These are phyloP conservation scores for Gobiocypris rarus DNA, from an alignment of 2,113 vertebrate genomes.

Conservation along the genomic window DNA sequence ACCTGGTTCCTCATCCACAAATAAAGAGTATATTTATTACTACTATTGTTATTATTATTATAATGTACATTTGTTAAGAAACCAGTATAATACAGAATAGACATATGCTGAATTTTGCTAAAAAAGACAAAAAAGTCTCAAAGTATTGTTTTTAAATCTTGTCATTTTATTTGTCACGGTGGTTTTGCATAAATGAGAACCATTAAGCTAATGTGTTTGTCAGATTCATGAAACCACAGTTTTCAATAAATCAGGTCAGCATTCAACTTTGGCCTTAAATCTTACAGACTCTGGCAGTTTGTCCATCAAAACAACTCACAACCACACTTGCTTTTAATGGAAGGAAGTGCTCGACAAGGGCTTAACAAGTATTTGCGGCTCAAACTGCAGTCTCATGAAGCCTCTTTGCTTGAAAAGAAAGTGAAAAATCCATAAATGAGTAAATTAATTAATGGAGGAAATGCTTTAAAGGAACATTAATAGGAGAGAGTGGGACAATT, in stretches of 20 bases:
- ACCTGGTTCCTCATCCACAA: constrained; percentile 71
- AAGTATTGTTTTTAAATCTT: constrained; percentile 67
- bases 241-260: constrained; percentile 61
- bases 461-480: neutral
- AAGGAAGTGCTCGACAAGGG: neutral
- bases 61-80: constrained; percentile 86
- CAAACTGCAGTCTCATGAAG: neutral
- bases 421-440: constrained; percentile 14
- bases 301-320: constrained; percentile 17
- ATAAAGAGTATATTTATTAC: constrained; percentile 80
- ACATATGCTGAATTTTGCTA: constrained; percentile 83
- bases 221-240: constrained; percentile 52
- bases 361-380: neutral
- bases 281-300: constrained; percentile 31
- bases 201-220: neutral
- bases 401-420: neutral
- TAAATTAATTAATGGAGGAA: neutral
- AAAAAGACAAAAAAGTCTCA: constrained; percentile 57
- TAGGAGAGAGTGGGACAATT: neutral
- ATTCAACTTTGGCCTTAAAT: constrained; percentile 55
- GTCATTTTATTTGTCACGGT: constrained; percentile 59
- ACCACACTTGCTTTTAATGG: neutral
- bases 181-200: constrained; percentile 4
- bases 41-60: constrained; percentile 56
- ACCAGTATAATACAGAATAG: constrained; percentile 80